Percentiles rank a stretch among this genome's conserved stretches.
Conservation (phyloP, 2,797 vertebrate species). For the Rhinichthys osculus region DNA sequence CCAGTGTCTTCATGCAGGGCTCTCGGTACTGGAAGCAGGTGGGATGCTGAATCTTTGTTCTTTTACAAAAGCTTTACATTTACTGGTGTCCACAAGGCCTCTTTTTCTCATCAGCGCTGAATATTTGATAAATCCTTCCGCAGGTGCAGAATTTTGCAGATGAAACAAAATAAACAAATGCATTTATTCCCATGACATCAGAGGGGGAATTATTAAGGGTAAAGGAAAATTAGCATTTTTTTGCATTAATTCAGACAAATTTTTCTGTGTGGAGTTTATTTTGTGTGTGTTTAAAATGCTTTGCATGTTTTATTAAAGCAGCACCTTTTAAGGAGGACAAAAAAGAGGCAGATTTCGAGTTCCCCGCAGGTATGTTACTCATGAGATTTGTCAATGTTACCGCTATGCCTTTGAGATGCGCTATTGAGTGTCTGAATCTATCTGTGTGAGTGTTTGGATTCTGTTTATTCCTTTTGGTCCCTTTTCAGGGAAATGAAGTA, state of each 20-base stretch:
- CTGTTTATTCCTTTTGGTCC: conserved; percentile 56
- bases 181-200: conserved; percentile 23
- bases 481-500: conserved; percentile 59
- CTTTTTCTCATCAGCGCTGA: conserved; percentile 39
- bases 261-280: conserved; percentile 46
- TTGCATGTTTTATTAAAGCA: conserved; percentile 51
- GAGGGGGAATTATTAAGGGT: conserved; percentile 20
- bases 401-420: conserved; percentile 39
- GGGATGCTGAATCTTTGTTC: conserved; percentile 61
- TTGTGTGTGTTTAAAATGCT: conserved; percentile 47
- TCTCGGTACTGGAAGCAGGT: conserved; percentile 56
- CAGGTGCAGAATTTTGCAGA: conserved; percentile 25
- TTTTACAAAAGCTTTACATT: conserved; percentile 32
- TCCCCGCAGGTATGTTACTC: conserved; percentile 54
- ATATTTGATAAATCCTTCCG: conserved; percentile 37
- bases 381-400: conserved; percentile 56
- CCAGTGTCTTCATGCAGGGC: conserved; percentile 24
- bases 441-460: conserved; percentile 43
- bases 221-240: conserved; percentile 32
- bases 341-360: conserved; percentile 21
- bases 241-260: conserved; percentile 45
- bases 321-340: conserved; percentile 35
- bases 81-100: conserved; percentile 21
- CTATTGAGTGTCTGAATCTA: conserved; percentile 37
- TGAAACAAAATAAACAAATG: conserved; percentile 40